phyloP scores from a whole-genome alignment of 2,113 vertebrate genomes.

The Tricholaema leucomelas region DNA sequence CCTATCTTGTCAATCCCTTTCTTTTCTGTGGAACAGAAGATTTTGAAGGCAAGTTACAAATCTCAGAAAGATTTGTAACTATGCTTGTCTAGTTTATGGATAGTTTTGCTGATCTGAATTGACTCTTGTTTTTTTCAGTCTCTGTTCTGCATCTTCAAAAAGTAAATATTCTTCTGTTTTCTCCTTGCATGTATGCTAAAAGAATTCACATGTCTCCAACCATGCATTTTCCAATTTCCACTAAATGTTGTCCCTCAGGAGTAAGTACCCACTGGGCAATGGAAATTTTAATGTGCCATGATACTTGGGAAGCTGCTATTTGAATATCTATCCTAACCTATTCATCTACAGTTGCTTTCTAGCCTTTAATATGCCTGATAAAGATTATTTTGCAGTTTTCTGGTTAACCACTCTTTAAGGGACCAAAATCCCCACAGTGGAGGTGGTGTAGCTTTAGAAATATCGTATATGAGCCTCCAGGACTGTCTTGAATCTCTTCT shows the following conservation, averaged over 20 bases:
- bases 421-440: not conserved
- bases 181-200: not conserved
- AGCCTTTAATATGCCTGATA: not conserved
- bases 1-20: not conserved
- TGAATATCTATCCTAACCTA: not conserved
- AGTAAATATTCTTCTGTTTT: not conserved
- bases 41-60: not conserved
- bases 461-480: not conserved
- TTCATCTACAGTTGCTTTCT: not conserved
- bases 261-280: not conserved
- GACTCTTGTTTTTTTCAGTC: not conserved
- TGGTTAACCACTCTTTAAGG: not conserved
- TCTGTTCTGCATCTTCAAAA: not conserved
- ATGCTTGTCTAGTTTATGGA: not conserved
- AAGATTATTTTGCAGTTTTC: not conserved
- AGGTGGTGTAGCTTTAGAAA: not conserved
- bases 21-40: not conserved
- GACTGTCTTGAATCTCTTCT: not conserved
- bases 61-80: not conserved
- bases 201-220: not conserved
- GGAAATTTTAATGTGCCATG: not conserved
- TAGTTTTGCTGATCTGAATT: not conserved
- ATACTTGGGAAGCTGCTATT: not conserved
- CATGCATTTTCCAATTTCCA: not conserved
- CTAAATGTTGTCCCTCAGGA: not conserved